These are phyloP conservation scores for Lonchura striata DNA, from an alignment of 2,113 vertebrate species.

Conservation along the genomic window DNA sequence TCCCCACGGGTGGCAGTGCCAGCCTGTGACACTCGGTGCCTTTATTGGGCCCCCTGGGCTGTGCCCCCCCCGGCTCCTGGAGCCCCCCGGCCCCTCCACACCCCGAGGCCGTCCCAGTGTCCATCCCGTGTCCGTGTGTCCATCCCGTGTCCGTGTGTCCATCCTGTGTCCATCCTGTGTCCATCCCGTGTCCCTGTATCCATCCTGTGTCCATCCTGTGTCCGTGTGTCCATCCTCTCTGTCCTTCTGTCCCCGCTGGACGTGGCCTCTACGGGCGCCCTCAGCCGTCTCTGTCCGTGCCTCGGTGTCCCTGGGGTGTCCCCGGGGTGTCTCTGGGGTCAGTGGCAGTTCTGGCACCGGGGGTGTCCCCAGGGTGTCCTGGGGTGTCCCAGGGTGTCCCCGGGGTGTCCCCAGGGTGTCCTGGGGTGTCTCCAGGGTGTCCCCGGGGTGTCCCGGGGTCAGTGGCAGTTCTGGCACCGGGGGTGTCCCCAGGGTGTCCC, in stretches of 20 bases:
- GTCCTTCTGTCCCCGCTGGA: background rate
- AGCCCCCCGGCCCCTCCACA: background rate
- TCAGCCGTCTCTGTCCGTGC: background rate
- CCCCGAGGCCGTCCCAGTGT: background rate
- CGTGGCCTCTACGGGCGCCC: background rate
- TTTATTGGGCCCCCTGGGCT: background rate
- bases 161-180: background rate
- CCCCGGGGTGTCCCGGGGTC: no score
- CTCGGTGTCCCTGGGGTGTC: no score
- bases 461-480: no score
- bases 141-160: background rate
- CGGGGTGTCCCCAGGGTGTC: no score
- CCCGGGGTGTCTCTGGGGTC: no score
- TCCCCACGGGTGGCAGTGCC: background rate
- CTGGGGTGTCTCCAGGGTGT: no score
- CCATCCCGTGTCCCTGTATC: background rate
- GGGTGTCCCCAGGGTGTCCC: no score
- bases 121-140: background rate
- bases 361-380: no score
- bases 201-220: background rate
- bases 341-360: no score
- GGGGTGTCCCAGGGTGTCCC: no score
- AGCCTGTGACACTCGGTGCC: background rate
- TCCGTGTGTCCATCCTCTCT: background rate
- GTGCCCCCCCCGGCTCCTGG: background rate